Percentiles rank a stretch among this genome's conserved stretches.
Conservation (phyloP, 2,797 vertebrate genomes). For the Nyctibius grandis region DNA sequence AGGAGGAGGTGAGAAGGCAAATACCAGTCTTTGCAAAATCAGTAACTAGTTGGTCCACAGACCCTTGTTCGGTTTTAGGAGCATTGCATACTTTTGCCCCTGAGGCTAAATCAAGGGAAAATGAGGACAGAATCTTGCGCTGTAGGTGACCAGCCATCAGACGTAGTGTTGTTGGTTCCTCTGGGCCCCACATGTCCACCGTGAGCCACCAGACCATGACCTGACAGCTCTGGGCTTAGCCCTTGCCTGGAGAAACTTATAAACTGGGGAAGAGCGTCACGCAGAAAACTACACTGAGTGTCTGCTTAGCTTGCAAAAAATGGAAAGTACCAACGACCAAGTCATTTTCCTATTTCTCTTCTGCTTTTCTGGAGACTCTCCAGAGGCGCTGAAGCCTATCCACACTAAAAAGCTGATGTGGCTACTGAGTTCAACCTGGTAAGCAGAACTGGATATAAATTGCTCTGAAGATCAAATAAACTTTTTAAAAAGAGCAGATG, state of each 20-base stretch:
- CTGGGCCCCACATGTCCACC: accelerated
- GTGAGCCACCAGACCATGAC: neutral
- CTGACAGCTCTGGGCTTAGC: neutral
- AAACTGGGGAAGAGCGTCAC: neutral
- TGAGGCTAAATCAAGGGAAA: neutral
- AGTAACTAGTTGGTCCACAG: neutral
- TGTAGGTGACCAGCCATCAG: neutral
- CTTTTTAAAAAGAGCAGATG: neutral
- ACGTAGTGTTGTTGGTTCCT: neutral
- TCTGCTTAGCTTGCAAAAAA: neutral
- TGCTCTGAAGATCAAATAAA: neutral
- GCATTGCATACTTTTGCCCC: neutral
- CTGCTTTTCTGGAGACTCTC: neutral
- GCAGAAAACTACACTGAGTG: neutral
- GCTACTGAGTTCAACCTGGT: neutral
- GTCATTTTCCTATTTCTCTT: neutral
- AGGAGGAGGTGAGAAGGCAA: neutral
- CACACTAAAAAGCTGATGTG: neutral
- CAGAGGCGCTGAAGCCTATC: neutral
- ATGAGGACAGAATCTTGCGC: neutral
- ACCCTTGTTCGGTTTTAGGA: neutral
- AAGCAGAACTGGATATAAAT: neutral
- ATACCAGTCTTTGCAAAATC: neutral
- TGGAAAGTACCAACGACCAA: neutral
- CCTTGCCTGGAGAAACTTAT: neutral